A percentile compares a stretch with the other conserved stretches of the same genome.
phyloP scores from a whole-genome alignment of 2,113 vertebrate species.

The Ellobius talpinus region DNA sequence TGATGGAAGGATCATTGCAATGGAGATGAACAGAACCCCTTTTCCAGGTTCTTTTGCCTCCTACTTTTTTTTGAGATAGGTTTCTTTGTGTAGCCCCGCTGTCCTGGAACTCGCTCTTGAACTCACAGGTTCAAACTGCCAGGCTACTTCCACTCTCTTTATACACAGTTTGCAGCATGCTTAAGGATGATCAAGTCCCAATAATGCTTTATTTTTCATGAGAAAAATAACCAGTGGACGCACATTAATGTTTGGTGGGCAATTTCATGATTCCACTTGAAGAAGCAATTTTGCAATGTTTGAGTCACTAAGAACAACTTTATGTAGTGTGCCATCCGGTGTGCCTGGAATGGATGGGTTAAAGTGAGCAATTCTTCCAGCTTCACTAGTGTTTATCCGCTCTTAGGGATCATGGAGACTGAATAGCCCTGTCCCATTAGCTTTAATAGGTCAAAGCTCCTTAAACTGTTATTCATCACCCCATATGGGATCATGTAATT shows the following conservation, averaged over 20 bases:
- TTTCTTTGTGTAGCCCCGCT: too few relatives aligned
- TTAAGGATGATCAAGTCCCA: not conserved
- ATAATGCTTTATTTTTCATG: not conserved
- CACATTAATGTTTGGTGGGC: not conserved
- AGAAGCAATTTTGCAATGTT: not conserved
- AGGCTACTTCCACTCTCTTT: not conserved
- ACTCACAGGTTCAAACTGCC: not conserved
- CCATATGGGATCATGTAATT: too few relatives aligned
- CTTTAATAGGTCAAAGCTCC: not conserved
- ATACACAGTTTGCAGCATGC: not conserved
- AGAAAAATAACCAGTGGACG: constrained; percentile 1
- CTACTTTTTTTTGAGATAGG: not conserved
- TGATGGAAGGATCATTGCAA: constrained; percentile 22
- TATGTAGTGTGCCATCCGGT: not conserved
- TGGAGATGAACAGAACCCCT: not conserved
- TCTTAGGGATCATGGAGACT: not conserved
- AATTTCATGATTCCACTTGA: not conserved
- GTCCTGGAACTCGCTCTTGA: too few relatives aligned
- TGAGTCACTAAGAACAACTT: not conserved
- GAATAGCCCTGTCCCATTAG: too few relatives aligned
- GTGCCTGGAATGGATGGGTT: not conserved
- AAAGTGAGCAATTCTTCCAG: not conserved
- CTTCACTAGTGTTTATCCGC: not conserved
- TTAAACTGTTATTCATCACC: not conserved
- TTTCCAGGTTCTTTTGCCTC: not conserved